These are phyloP conservation scores for Diachasmimorpha longicaudata DNA, from an alignment of 1,140 invertebrate species.

Conservation along the genomic window DNA sequence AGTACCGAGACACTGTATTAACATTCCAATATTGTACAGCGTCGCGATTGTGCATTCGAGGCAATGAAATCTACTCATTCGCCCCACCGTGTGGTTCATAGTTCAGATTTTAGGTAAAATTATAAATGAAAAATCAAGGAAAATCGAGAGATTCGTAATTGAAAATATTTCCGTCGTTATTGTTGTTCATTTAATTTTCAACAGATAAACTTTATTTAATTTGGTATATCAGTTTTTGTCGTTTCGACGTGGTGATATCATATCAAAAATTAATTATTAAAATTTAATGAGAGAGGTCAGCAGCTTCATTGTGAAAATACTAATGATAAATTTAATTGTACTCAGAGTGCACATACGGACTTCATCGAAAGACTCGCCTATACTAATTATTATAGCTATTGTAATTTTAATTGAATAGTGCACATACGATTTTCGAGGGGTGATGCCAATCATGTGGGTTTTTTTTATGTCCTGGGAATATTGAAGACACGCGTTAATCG, in stretches of 20 bases:
- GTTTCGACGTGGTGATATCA: constrained; percentile 28
- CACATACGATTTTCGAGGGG: background rate
- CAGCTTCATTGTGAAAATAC: constrained; percentile 14
- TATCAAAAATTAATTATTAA: constrained; percentile 24
- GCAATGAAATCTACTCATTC: background rate
- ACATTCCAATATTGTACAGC: background rate
- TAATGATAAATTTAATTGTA: background rate
- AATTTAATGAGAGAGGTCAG: background rate
- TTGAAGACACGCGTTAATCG: background rate
- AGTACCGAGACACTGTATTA: constrained; percentile 21
- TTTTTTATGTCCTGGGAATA: background rate
- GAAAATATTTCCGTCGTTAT: background rate
- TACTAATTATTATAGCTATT: background rate
- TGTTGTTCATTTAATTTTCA: background rate
- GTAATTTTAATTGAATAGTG: background rate
- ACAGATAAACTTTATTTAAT: background rate
- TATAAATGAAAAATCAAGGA: background rate
- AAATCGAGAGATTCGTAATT: background rate
- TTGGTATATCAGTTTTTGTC: constrained; percentile 13
- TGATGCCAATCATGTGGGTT: background rate
- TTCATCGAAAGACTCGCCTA: background rate
- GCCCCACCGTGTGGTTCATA: constrained; percentile 17
- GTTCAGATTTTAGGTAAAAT: background rate
- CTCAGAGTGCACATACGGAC: constrained; percentile 8
- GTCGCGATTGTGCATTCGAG: constrained; percentile 23